Base-by-base conservation (phyloP, 2,797 vertebrate species). In the Galagoides demidoff region DNA sequence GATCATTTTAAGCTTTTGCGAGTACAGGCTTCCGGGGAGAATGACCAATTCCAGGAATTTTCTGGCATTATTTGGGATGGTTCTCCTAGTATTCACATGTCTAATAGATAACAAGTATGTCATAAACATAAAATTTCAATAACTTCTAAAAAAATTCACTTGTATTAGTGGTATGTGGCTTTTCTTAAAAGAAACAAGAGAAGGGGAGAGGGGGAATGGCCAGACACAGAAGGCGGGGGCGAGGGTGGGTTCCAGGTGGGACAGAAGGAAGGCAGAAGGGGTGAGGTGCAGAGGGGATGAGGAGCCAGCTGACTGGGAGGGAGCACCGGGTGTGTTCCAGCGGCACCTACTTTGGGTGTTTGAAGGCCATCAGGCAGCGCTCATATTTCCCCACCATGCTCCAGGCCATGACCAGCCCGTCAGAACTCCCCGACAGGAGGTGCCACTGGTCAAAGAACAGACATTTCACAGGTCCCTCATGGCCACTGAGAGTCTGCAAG, bases 361-460 rank as follows among this genome's bases (percentile, higher is more conserved):
- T 98, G 97, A 99, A 99, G 66, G 98, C 99, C 96, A 97, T 98
- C 0, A 99, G 98, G 52, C 99, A 98, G 71, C 98, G 97, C 88
- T 98, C 98, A 0, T 98, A 97, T 0, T 98, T 98, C 39, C 98
- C 96, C 98, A 97, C 66, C 98, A 98, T 98, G 98, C 99, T 99
- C 99, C 99, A 99, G 78, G 98, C 99, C 97, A 98, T 98, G 96
- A 98, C 99, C 7, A 98, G 98, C 55, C 99, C 99, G 0, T 98
- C 98, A 0, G 27, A 77, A 85, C 99, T 98, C 52, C 99, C 99
- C 0, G 99, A 99, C 7, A 99, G 89, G 2, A 99, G 98, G 94
- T 99, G 99, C 99, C 99, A 99, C 57, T 98, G 89, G 63, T 99
- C 98, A 9, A 99, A 98, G 94, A 98, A 98, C 93, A 99, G 95